A percentile compares a stretch with the other conserved stretches of the same genome.
These are phyloP conservation scores for Phragmatobia fuliginosa DNA, from an alignment of 2,888 invertebrate species.

Conservation along the genomic window DNA sequence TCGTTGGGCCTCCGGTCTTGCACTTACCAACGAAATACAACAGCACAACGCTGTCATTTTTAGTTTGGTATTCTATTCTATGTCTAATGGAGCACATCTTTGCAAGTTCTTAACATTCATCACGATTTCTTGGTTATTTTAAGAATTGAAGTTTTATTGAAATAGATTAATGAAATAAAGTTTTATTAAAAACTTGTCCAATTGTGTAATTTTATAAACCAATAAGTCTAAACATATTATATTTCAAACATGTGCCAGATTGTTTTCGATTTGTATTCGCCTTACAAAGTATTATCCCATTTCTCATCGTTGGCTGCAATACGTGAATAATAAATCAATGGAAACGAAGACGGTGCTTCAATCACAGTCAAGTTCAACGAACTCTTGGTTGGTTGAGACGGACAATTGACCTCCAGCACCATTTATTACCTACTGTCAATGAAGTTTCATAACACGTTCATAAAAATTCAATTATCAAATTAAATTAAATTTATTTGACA, in stretches of 20 bases:
- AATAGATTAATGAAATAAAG: conserved; percentile 8
- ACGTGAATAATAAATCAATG: conserved; percentile 75
- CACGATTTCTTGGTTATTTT: too few species aligned
- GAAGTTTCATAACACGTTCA: conserved; percentile 6
- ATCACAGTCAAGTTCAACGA: conserved; percentile 73
- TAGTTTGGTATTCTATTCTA: too few species aligned
- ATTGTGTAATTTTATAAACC: conserved; percentile 45
- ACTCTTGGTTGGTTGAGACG: conserved; percentile 61
- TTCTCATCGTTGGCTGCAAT: conserved; percentile 63
- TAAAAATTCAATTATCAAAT: conserved; percentile 6
- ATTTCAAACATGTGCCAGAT: conserved; percentile 40
- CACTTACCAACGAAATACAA: too few species aligned
- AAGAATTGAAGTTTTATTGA: neutral
- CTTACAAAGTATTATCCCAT: conserved; percentile 54
- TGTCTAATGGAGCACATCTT: too few species aligned
- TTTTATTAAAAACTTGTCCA: conserved; percentile 26
- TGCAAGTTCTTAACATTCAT: too few species aligned
- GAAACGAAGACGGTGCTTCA: conserved; percentile 66
- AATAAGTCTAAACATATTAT: conserved; percentile 35
- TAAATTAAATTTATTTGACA: neutral
- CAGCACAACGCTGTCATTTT: too few species aligned
- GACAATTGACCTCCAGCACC: conserved; percentile 59
- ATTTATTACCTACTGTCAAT: conserved; percentile 23
- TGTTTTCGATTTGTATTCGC: conserved; percentile 55
- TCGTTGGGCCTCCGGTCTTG: too few species aligned